Conservation (phyloP, 2,888 invertebrate species). For the Chloromyia formosa region DNA sequence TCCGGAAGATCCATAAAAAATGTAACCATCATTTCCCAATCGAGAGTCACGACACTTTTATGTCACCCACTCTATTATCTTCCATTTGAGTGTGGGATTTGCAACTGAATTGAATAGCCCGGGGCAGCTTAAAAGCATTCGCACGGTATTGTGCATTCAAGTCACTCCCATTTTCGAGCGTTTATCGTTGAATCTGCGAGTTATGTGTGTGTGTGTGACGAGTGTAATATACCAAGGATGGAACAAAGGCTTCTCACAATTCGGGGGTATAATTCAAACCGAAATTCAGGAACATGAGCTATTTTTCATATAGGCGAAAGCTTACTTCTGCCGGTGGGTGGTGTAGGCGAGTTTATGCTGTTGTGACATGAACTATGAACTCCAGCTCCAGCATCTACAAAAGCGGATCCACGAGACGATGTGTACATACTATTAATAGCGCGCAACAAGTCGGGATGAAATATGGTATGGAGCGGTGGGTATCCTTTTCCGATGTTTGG, state of each 20-base stretch:
- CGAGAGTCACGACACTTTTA: slow-evolving; percentile 8
- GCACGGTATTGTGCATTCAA: slow-evolving; percentile 9
- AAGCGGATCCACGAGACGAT: neutral
- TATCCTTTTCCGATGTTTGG: no score
- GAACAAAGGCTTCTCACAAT: slow-evolving; percentile 2
- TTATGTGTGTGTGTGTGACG: no score
- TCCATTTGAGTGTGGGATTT: neutral
- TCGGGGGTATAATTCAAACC: neutral
- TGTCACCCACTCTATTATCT: neutral
- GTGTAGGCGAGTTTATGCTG: neutral
- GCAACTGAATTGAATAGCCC: no score
- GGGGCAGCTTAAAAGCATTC: slow-evolving; percentile 8
- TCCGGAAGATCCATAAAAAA: neutral
- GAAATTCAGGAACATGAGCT: slow-evolving; percentile 8
- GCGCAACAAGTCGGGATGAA: slow-evolving; percentile 29
- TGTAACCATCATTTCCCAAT: slow-evolving; percentile 2
- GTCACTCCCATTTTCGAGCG: slow-evolving; percentile 28
- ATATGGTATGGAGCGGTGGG: neutral
- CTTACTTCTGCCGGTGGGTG: neutral
- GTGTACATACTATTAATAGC: no score
- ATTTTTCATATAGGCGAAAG: slow-evolving; percentile 21
- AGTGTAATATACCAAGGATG: neutral
- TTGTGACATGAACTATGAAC: slow-evolving; percentile 21
- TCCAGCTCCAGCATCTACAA: neutral
- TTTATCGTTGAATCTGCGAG: no score